Percentiles rank a stretch among this genome's conserved stretches.
Conservation (phyloP, 2,113 vertebrate species). For the Sorex araneus region DNA sequence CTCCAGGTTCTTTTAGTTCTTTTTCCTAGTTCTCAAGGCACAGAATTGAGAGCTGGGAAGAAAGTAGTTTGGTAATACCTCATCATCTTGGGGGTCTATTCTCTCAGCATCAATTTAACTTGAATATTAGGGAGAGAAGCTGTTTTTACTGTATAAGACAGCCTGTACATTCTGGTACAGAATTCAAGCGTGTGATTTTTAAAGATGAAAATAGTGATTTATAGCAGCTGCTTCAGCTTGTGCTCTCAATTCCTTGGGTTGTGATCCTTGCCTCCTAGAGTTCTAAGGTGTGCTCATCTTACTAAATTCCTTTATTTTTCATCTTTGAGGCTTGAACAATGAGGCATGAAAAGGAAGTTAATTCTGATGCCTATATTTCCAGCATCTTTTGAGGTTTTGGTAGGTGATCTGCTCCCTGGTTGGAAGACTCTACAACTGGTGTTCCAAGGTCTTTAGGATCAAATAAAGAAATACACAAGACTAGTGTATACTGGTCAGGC, state of each 20-base stretch:
- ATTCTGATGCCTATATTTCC: neutral
- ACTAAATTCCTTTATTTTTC: neutral
- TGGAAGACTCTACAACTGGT: neutral
- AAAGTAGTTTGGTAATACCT: neutral
- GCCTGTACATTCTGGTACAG: neutral
- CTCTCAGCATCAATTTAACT: neutral
- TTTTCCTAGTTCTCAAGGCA: neutral
- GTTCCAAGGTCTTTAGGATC: constrained; percentile 5
- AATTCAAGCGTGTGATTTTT: constrained; percentile 11
- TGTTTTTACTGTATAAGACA: neutral
- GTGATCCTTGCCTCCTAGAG: constrained; percentile 15
- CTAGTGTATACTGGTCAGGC: neutral
- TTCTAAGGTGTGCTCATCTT: neutral
- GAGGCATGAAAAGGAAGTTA: neutral
- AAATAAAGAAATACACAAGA: neutral
- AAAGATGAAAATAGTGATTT: neutral
- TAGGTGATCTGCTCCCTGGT: neutral
- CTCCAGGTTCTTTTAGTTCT: neutral
- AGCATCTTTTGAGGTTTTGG: constrained; percentile 10
- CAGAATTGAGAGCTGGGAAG: neutral
- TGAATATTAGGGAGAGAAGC: neutral
- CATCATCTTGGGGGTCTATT: neutral
- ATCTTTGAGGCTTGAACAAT: neutral
- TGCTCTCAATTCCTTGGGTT: neutral
- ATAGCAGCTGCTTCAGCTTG: neutral